phyloP scores from a whole-genome alignment of 30 jellyfish, hydroid and myxozoan genomes.

The Aurelia aurita complex sp. Pacific region DNA sequence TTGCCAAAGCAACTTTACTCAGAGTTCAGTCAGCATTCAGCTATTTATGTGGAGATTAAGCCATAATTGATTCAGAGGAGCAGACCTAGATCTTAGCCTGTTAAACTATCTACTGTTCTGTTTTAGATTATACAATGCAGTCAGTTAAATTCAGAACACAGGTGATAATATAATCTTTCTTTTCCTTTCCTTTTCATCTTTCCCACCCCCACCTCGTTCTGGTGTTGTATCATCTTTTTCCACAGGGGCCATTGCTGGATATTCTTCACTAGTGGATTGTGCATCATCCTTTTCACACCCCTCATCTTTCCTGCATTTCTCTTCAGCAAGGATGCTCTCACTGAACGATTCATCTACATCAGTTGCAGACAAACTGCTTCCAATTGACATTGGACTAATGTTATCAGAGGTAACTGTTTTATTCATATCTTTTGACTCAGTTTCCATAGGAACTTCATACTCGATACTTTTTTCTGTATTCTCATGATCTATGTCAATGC shows the following conservation, averaged over 20 bases:
- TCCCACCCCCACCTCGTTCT: neutral
- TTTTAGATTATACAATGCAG: too few species aligned
- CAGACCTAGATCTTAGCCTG: too few species aligned
- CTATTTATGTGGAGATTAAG: too few species aligned
- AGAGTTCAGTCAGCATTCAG: too few species aligned
- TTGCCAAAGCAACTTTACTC: too few species aligned
- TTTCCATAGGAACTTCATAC: slow-evolving; percentile 2
- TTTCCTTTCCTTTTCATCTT: slow-evolving; percentile 3
- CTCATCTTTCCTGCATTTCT: neutral
- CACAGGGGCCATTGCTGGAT: neutral
- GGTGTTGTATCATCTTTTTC: neutral
- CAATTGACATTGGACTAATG: neutral
- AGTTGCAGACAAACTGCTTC: slow-evolving; percentile 1
- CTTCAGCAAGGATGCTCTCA: slow-evolving; percentile 18
- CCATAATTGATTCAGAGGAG: too few species aligned
- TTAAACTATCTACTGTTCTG: too few species aligned
- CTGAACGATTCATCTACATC: slow-evolving; percentile 4
- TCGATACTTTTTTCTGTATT: slow-evolving; percentile 10
- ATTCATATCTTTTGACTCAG: neutral
- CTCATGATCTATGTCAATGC: neutral
- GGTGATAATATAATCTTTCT: slow-evolving; percentile 9
- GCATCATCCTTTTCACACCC: neutral
- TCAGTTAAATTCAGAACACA: neutral
- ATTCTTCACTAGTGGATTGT: slow-evolving; percentile 9
- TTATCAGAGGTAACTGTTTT: neutral